A percentile compares a stretch with the other conserved stretches of the same genome.
Evolutionary conservation across 2,797 vertebrate genomes (phyloP).

Genomic region (Discoglossus pictus): DNA sequence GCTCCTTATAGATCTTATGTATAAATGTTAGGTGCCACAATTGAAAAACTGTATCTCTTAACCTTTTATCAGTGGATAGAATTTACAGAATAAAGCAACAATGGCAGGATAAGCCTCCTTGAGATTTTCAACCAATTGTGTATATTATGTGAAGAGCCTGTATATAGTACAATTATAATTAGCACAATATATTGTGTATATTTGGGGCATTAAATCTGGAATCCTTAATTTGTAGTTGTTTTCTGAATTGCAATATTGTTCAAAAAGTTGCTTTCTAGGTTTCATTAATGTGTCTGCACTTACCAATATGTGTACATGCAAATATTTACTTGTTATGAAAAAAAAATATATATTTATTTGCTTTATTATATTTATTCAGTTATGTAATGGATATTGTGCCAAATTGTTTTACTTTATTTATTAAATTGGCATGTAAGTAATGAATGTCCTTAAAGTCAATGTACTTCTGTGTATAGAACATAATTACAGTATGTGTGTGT

Average conservation of each 20-base stretch:
- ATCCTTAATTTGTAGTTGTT: slow-evolving; percentile 62
- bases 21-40: too few relatives aligned
- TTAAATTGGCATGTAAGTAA: slow-evolving; percentile 80
- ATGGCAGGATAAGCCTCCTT: too few relatives aligned
- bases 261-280: slow-evolving; percentile 60
- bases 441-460: slow-evolving; percentile 66
- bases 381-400: slow-evolving; percentile 73
- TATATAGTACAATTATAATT: slow-evolving; percentile 52
- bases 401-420: slow-evolving; percentile 80
- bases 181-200: slow-evolving; percentile 72
- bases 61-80: too few relatives aligned
- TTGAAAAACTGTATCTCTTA: too few relatives aligned
- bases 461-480: slow-evolving; percentile 66
- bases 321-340: slow-evolving; percentile 58
- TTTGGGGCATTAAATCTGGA: slow-evolving; percentile 65
- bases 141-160: slow-evolving; percentile 1
- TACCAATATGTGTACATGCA: slow-evolving; percentile 78
- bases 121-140: neutral
- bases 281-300: slow-evolving; percentile 71
- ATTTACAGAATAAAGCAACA: too few relatives aligned
- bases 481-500: slow-evolving; percentile 59
- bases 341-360: slow-evolving; percentile 47
- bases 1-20: too few relatives aligned
- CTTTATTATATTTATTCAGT: slow-evolving; percentile 69
- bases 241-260: slow-evolving; percentile 65